Base-by-base conservation (phyloP, 2,888 invertebrate species). In the Elgonia sp. region DNA sequence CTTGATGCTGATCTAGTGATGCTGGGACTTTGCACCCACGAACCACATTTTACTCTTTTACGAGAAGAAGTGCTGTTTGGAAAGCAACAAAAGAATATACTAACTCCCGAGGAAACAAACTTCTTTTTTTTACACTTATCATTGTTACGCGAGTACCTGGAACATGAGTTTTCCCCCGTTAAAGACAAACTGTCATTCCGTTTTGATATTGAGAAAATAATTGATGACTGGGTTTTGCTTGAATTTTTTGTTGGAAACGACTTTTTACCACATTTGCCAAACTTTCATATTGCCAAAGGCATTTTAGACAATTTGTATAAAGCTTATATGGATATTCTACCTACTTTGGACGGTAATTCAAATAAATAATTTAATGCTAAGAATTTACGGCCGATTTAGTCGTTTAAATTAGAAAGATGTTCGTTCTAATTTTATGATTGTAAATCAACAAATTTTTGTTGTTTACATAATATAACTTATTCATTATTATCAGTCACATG, bases 221-320 rank as follows among this genome's bases (percentile, higher is more conserved):
- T 99, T 39, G 99, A 99, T 93, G 99, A 99, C 94, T 99, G 99
- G 99, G 97, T 99, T 40, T 94, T 99, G 20, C 98, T 99, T 98
- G 98, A 99, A 0, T 99, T 99, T 94, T 95, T 99, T 37, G 98
- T 99, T 14, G 99, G 99, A 89, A 99, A 99, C 94, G 99, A 99
- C 95, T 99, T 99, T 95, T 98, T 99, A 92, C 99, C 99, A 0
- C 97, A 99, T 95, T 95, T 99, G 89, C 99, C 99, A 3, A 97
- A 98, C 94, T 96, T 99, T 94, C 98, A 99, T 29, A 29, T 29
- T 29, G 29, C 29, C 29, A 29, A 29, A 29, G 29, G 29, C 29
- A 29, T 29, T 29, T 29, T 29, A 29, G 29, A 29, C 29, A 29
- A 29, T 29, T 29, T 29, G 5, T 29, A 29, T 5, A 29, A 29